phyloP scores from a whole-genome alignment of 1,140 invertebrate species.

The Oryctes rhinoceros region DNA sequence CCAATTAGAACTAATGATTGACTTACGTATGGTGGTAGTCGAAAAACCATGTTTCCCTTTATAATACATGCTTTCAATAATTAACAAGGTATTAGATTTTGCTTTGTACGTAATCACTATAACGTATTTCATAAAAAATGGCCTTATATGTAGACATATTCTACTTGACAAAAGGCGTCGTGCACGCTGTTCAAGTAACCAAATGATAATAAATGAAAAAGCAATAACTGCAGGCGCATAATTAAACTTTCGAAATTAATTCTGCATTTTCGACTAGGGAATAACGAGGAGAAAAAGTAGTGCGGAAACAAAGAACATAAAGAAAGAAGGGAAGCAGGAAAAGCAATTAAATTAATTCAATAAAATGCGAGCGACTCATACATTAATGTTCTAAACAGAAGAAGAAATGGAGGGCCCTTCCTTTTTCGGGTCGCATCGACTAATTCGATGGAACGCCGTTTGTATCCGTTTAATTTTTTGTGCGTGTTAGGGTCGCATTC shows the following conservation, averaged over 20 bases:
- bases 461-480: conserved; percentile 43
- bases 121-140: no score
- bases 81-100: no score
- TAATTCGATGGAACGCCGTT: conserved; percentile 46
- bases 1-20: no score
- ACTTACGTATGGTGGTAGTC: no score
- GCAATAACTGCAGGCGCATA: conserved; percentile 29
- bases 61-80: no score
- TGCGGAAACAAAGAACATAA: conserved; percentile 18
- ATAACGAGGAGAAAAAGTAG: conserved; percentile 17
- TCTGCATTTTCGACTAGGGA: conserved; percentile 33
- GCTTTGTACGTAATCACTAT: no score
- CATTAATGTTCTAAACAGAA: conserved; percentile 44
- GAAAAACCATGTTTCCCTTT: no score
- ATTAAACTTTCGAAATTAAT: conserved; percentile 23
- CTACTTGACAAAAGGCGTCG: neutral
- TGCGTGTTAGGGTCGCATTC: conserved; percentile 49
- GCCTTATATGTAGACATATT: no score
- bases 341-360: conserved; percentile 46
- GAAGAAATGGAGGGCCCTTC: conserved; percentile 36
- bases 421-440: conserved; percentile 42
- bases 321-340: conserved; percentile 27
- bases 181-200: neutral
- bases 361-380: conserved; percentile 44
- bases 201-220: conserved; percentile 29